Evolutionary conservation across 1,140 invertebrate genomes (phyloP).

Genomic region (Caenorhabditis elegans): DNA sequence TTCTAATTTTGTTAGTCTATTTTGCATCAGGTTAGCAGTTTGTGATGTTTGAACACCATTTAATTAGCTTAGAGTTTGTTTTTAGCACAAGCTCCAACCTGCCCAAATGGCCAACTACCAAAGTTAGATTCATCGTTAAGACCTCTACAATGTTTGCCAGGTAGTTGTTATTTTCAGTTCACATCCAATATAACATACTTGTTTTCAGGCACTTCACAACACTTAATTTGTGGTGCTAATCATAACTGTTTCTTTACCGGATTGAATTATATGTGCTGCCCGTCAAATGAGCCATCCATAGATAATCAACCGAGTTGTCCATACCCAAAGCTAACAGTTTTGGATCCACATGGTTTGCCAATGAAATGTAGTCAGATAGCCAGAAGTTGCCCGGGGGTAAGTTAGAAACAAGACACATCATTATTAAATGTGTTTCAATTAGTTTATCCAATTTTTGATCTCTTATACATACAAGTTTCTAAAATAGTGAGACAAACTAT

Average conservation of each 20-base stretch:
- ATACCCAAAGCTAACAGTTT: conserved; percentile 37
- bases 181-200: neutral
- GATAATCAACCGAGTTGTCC: conserved; percentile 43
- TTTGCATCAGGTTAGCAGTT: neutral
- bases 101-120: conserved; percentile 36
- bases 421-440: neutral
- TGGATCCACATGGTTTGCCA: conserved; percentile 37
- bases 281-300: conserved; percentile 37
- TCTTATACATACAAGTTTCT: no score
- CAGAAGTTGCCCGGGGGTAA: conserved; percentile 27
- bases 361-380: conserved; percentile 40
- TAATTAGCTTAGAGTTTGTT: neutral
- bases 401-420: neutral
- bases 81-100: conserved; percentile 22
- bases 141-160: conserved; percentile 43
- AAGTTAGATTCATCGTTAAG: conserved; percentile 32
- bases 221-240: conserved; percentile 36
- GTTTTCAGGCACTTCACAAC: conserved; percentile 33
- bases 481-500: no score
- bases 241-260: conserved; percentile 50
- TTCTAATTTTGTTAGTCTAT: conserved; percentile 7
- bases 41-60: neutral
- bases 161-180: neutral
- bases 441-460: no score
- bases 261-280: conserved; percentile 51